Evolutionary conservation across 2,113 vertebrate genomes (phyloP), one percentile per base, ranked within the genome.

Genomic region (Pomatorhinus ruficollis): DNA sequence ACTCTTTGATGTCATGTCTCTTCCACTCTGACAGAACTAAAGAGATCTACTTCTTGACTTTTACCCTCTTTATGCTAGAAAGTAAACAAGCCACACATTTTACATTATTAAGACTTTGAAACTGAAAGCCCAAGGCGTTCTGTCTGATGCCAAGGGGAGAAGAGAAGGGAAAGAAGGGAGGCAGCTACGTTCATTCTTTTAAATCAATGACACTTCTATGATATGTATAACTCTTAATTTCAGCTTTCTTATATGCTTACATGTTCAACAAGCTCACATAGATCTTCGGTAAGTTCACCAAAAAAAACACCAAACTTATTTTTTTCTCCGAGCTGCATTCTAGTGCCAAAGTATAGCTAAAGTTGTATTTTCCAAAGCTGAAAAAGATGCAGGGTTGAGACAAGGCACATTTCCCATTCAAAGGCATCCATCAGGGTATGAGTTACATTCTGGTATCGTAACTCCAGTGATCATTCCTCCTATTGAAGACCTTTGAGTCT

Each of bases 1-100:
- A 83, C 59, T 96, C 65, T 95, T 92, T 96, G 92, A 89, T 96
- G 92, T 96, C 86, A 17, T 91, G 72, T 89, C 75, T 97, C 81
- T 70, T 96, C 50, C 82, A 66, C 89, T 95, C 94, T 96, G 83
- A 94, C 88, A 97, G 44, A 94, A 78, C 71, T 94, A 94, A 97
- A 96, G 89, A 85, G 88, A 93, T 72, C 79, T 89, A 74, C 87
- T 93, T 49, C 74, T 96, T 97, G 94, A 90, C 87, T 97, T 96
- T 97, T 89, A 92, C 87, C n/a, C 78, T 96, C 93, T 93, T 81
- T 80, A 95, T 89, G 45, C 33, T 28, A 87, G 82, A 86, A 96
- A 90, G 56, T 90, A 93, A 97, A 93, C 2, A 19, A 96, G 95
- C 83, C 68, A 87, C 57, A 74, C 5, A 4, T 45, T 93, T 90